Evolutionary conservation across 1,140 invertebrate species (phyloP), one percentile per base, ranked within the genome.

Genomic region (Halesus radiatus): DNA sequence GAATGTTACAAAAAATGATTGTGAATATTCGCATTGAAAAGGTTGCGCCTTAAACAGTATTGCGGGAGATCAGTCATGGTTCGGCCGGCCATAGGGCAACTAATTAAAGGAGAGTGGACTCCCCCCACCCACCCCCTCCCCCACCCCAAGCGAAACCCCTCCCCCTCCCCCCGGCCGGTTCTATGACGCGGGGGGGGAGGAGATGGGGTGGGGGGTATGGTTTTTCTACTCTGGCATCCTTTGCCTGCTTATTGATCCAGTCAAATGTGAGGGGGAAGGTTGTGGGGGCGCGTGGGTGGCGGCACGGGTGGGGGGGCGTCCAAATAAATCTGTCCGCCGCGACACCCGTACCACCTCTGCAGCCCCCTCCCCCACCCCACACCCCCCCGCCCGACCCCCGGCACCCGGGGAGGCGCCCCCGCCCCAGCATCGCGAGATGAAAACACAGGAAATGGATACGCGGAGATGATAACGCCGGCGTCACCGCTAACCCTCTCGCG

Each of bases 191-290:
- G 66, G 87, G 88, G 86, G 86, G n/a, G n/a, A 86, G 86, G 85
- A 86, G 45, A 15, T 10, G 68, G 32, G 20, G 54, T 32, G 72
- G 87, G 26, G 88, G 88, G 89, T 88, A 89, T 89, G 88, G 89
- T 89, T 90, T 90, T 90, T 90, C 88, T 90, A 87, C 89, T 90
- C 89, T 87, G 89, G 88, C 89, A 90, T 90, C 89, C 89, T 90
- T 90, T 90, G 89, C 89, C 89, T 89, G 89, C 89, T 90, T 88
- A 88, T 88, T 89, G 88, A 88, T 88, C 87, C 90, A 90, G 89
- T 89, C 87, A 89, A 89, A 88, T 88, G 87, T 88, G 88, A 88
- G 88, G 88, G 90, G 88, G 88, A 88, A 37, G 37, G 75, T 79
- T 66, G 78, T 54, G 82, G 76, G 64, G 84, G 86, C 83, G 85